A percentile compares a stretch with the other conserved stretches of the same genome.
Conservation (phyloP, 2,113 vertebrate species). For the Nesogale talazaci region DNA sequence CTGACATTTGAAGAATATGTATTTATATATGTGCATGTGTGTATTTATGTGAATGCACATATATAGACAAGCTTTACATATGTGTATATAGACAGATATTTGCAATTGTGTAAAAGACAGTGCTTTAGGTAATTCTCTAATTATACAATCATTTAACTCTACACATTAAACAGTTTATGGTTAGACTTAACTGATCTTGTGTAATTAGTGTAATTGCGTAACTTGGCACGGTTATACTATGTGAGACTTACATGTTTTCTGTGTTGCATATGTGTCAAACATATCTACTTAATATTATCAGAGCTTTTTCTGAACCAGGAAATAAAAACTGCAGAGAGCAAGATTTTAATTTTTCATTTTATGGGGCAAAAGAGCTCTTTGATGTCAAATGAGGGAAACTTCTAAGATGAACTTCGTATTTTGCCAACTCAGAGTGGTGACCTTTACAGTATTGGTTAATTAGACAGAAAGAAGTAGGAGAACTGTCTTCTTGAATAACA, state of each 20-base stretch:
- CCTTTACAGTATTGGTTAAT: not conserved
- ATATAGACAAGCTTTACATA: not conserved
- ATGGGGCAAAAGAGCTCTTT: not conserved
- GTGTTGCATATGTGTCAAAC: constrained; percentile 14
- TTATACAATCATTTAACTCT: constrained; percentile 24
- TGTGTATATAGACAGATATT: not conserved
- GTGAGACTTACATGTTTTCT: constrained; percentile 44
- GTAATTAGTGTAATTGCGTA: constrained; percentile 52
- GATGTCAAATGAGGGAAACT: constrained; percentile 5
- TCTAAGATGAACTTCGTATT: constrained; percentile 39
- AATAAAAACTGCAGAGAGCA: not conserved
- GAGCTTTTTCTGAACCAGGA: not conserved
- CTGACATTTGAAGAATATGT: constrained; percentile 1
- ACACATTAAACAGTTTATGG: constrained; percentile 8
- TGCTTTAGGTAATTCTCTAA: constrained; percentile 38
- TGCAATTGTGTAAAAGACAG: constrained; percentile 38
- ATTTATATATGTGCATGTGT: not conserved
- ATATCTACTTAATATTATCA: constrained; percentile 1
- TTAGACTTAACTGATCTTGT: constrained; percentile 19
- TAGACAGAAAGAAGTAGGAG: constrained; percentile 1
- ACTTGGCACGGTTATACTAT: constrained; percentile 38
- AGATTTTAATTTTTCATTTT: constrained; percentile 18
- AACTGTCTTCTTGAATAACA: not conserved
- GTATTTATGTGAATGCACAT: constrained; percentile 8
- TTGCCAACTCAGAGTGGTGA: constrained; percentile 2